Evolutionary conservation across 2,797 vertebrate species (phyloP).

Genomic region (Buceros bicornis): DNA sequence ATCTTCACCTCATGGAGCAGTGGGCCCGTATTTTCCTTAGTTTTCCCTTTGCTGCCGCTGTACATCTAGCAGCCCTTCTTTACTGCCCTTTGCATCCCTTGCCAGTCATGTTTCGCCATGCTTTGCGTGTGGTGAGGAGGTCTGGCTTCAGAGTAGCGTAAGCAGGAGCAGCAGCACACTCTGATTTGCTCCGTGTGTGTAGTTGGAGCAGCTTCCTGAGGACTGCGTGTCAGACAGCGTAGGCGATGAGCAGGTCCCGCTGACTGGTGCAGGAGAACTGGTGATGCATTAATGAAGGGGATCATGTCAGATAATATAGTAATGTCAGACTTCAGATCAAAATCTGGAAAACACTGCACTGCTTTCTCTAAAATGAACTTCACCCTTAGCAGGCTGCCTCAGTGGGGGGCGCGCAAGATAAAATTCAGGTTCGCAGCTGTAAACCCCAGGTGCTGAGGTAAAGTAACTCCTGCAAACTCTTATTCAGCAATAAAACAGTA

Average conservation of each 20-base stretch:
- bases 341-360: not conserved
- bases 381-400: not conserved
- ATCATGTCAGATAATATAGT: not conserved
- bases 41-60: not conserved
- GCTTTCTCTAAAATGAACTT: not conserved
- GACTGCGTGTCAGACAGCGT: not conserved
- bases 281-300: not conserved
- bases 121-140: not conserved
- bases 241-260: not conserved
- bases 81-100: not conserved
- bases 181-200: rapidly evolving
- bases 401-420: rapidly evolving
- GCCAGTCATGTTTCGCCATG: rapidly evolving
- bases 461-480: constrained; percentile 29
- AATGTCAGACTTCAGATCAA: not conserved
- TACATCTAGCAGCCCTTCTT: not conserved
- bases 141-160: not conserved
- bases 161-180: rapidly evolving
- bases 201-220: not conserved
- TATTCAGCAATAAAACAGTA: constrained; percentile 61
- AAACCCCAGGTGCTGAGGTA: not conserved
- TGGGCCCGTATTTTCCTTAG: rapidly evolving
- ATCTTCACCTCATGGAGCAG: rapidly evolving
- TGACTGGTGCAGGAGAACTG: not conserved
- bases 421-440: constrained; percentile 15